These are phyloP conservation scores for Acanthisitta chloris DNA, from an alignment of 2,113 vertebrate species.

Conservation along the genomic window DNA sequence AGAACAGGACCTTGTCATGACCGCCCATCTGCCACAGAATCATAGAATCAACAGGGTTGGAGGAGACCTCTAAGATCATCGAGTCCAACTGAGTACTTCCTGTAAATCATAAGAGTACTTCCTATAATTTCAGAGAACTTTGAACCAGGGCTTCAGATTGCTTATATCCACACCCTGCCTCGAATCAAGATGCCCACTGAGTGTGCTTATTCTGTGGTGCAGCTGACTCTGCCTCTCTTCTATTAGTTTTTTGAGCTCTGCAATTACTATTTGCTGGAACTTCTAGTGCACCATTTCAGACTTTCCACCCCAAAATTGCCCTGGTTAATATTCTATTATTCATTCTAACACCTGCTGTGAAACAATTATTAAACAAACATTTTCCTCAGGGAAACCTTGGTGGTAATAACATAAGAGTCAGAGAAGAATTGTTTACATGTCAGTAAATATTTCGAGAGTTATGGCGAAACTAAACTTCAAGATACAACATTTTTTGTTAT, in stretches of 20 bases:
- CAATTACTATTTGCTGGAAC: neutral
- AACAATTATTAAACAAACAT: neutral
- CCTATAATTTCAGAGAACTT: neutral
- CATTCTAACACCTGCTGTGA: neutral
- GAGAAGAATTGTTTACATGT: neutral
- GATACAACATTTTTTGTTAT: neutral
- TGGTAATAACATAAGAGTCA: neutral
- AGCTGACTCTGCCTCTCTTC: neutral
- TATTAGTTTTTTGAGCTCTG: neutral
- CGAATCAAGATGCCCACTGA: neutral
- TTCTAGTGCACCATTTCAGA: neutral
- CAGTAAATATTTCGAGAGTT: neutral
- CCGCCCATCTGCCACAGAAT: too few relatives aligned
- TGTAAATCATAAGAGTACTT: too few relatives aligned
- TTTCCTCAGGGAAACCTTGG: neutral
- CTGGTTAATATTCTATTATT: neutral
- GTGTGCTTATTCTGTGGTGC: neutral
- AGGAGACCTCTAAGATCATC: too few relatives aligned
- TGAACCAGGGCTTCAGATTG: neutral
- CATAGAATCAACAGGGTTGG: too few relatives aligned
- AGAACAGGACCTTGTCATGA: neutral
- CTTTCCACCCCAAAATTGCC: neutral
- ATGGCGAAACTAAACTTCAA: neutral
- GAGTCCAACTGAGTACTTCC: too few relatives aligned
- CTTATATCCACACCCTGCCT: neutral